Evolutionary conservation across 2,113 vertebrate genomes (phyloP), one percentile per base, ranked within the genome.

Genomic region (Microcebus lehilahytsara): DNA sequence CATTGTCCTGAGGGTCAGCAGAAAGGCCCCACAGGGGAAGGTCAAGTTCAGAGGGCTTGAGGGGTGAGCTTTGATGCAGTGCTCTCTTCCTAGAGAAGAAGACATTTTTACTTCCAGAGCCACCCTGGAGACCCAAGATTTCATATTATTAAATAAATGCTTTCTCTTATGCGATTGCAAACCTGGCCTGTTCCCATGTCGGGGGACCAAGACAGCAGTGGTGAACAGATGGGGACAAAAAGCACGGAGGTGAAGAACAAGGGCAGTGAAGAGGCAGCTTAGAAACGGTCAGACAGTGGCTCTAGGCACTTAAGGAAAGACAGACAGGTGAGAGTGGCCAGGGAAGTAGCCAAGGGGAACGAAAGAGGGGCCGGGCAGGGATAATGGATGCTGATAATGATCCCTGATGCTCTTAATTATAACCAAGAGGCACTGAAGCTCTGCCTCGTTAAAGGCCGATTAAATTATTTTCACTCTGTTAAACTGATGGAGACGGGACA

Each of bases 391-490:
- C 49, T 93, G 56, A 22, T 56, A n/a, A 88, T 30, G 42, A 83
- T 89, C 0, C 0, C 53, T 30, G 72, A 56, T 8, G 72, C 40
- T 94, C 88, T 92, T 85, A 92, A 96, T 96, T 93, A 67, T 53
- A 79, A 91, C 94, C 71, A 19, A 7, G 4, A 80, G 93, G 66
- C 89, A 81, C 81, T 19, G 25, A 22, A 8, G 71, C 92, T 64
- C 89, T 42, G 88, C 81, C 77, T 96, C 16, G 0, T 94, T 97
- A 96, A 97, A 91, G 67, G 67, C 72, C 22, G 6, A 96, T 93
- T 94, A 91, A 83, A 96, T 95, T 89, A 95, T 91, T 86, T 91
- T n/a, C 93, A 95, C 62, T 93, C 81, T 84, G 86, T 91, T 94
- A 94, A 94, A 85, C 53, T 17, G 86, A 97, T 27, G 56, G 67